phyloP scores from a whole-genome alignment of 2,888 invertebrate genomes.

The Callosobruchus maculatus region DNA sequence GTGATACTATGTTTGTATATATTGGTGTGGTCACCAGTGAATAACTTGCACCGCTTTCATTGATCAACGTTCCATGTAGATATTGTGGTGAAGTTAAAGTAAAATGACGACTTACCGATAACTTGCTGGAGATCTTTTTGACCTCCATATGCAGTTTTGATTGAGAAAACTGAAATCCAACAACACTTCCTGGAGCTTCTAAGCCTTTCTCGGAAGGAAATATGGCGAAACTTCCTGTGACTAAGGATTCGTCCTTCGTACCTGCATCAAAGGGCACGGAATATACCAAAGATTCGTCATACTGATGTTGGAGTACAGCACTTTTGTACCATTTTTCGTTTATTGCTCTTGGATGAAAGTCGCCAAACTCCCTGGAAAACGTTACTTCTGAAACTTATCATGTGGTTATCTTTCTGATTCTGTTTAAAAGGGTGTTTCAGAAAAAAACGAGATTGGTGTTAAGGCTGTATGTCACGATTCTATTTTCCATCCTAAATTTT shows the following conservation, averaged over 20 bases:
- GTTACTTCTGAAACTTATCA: no score
- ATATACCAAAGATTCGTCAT: conserved; percentile 75
- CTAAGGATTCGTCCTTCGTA: conserved; percentile 55
- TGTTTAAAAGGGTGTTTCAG: no score
- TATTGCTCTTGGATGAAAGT: conserved; percentile 69
- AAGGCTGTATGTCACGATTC: no score
- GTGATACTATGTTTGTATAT: no score
- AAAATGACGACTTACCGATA: conserved; percentile 42
- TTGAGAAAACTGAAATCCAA: conserved; percentile 82
- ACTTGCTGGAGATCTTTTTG: conserved; percentile 61
- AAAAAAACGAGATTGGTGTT: no score
- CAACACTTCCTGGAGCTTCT: conserved; percentile 82
- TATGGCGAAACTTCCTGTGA: conserved; percentile 81
- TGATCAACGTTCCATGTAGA: no score
- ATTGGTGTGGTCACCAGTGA: no score
- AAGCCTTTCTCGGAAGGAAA: conserved; percentile 73
- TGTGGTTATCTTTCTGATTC: no score
- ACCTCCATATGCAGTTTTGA: conserved; percentile 66
- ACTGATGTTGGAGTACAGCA: conserved; percentile 79
- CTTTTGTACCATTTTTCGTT: conserved; percentile 91
- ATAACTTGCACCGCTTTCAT: no score
- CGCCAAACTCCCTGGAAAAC: conserved; percentile 67
- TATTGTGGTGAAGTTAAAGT: no score
- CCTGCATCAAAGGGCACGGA: conserved; percentile 63
- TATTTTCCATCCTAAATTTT: no score